Evolutionary conservation across 1,140 invertebrate species (phyloP).

Genomic region (Papilio helenus): DNA sequence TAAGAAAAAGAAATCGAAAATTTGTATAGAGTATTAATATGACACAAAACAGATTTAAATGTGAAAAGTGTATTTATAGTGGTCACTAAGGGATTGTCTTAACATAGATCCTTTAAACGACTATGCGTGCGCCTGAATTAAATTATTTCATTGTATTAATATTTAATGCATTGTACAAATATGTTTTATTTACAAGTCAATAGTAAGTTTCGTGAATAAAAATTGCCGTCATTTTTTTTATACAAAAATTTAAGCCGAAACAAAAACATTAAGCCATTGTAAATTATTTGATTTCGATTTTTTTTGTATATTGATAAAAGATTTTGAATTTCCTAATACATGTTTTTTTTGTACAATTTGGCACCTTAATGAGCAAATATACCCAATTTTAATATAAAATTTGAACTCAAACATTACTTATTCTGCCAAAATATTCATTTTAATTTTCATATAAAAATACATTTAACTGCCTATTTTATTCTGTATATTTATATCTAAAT

Average conservation of each 20-base stretch:
- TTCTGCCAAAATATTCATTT: neutral
- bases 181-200: neutral
- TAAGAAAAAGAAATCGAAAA: too few species aligned
- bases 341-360: neutral
- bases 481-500: neutral
- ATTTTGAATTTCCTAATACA: neutral
- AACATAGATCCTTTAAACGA: neutral
- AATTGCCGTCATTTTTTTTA: neutral
- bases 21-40: too few species aligned
- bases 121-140: neutral
- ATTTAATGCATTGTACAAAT: neutral
- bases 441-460: neutral
- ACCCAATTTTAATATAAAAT: neutral
- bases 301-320: neutral
- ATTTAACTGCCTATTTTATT: neutral
- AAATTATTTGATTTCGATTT: neutral
- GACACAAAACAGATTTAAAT: neutral
- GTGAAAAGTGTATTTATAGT: too few species aligned
- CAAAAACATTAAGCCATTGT: neutral
- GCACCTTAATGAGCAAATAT: slow-evolving; percentile 28
- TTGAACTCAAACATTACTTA: neutral
- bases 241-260: neutral
- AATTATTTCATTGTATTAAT: neutral
- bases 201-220: neutral
- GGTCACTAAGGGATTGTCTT: neutral